phyloP scores from a whole-genome alignment of 1,140 invertebrate genomes.

The Triops longicaudatus region DNA sequence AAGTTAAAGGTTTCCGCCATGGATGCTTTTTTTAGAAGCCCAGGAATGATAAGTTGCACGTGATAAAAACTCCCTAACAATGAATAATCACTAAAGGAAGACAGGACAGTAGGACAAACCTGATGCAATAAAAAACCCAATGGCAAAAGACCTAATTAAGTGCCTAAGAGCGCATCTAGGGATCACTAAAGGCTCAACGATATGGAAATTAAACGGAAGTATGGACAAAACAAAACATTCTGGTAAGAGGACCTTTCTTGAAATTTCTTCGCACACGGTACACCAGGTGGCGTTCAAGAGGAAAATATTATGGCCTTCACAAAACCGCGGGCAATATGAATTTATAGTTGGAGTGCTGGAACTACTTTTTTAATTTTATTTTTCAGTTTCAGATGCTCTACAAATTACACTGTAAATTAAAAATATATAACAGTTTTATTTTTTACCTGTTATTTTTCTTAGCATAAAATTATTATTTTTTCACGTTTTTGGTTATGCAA shows the following conservation, averaged over 20 bases:
- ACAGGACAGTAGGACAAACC: no score
- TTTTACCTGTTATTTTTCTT: no score
- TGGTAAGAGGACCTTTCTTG: neutral
- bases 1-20: constrained; percentile 10
- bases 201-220: constrained; percentile 11
- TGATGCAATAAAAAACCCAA: neutral
- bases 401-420: no score
- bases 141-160: neutral
- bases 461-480: no score
- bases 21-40: neutral
- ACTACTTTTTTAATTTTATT: no score
- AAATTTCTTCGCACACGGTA: neutral
- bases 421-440: no score
- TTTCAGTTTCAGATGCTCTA: no score
- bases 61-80: neutral
- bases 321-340: no score
- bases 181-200: neutral
- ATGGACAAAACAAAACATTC: neutral
- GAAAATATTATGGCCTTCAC: neutral
- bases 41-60: neutral
- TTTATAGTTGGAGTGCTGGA: no score
- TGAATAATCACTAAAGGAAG: neutral
- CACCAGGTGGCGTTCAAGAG: neutral
- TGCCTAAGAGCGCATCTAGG: neutral
- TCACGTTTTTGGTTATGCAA: no score